phyloP scores from a whole-genome alignment of 2,888 invertebrate species.

The Antheraea yamamai region DNA sequence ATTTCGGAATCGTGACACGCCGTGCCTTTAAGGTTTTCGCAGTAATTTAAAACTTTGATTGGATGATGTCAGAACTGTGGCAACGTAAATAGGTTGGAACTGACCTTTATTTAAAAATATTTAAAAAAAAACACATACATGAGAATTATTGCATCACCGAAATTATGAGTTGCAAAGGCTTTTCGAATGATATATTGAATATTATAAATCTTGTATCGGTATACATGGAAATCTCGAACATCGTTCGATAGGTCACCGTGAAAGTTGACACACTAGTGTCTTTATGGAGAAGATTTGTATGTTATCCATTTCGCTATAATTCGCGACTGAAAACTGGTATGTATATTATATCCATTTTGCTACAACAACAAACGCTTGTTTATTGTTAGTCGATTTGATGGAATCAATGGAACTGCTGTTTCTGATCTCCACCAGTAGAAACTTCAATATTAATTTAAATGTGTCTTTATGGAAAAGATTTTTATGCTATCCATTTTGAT shows the following conservation, averaged over 20 bases:
- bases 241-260: neutral
- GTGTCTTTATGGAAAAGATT: neutral
- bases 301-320: no score
- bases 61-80: slow-evolving; percentile 62
- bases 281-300: no score
- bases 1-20: slow-evolving; percentile 34
- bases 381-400: no score
- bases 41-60: slow-evolving; percentile 48
- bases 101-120: slow-evolving; percentile 30
- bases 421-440: no score
- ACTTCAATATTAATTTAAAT: neutral
- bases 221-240: no score
- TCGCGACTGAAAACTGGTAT: no score
- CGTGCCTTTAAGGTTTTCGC: slow-evolving; percentile 45
- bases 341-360: no score
- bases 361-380: no score
- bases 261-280: neutral
- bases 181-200: neutral
- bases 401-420: no score
- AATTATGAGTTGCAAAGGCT: neutral
- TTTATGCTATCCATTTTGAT: no score
- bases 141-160: neutral
- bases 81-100: slow-evolving; percentile 35
- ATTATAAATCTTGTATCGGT: neutral
- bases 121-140: slow-evolving; percentile 1